Evolutionary conservation across 2,888 invertebrate genomes (phyloP), one percentile per base, ranked within the genome.

Genomic region (Meliscaeva auricollis): DNA sequence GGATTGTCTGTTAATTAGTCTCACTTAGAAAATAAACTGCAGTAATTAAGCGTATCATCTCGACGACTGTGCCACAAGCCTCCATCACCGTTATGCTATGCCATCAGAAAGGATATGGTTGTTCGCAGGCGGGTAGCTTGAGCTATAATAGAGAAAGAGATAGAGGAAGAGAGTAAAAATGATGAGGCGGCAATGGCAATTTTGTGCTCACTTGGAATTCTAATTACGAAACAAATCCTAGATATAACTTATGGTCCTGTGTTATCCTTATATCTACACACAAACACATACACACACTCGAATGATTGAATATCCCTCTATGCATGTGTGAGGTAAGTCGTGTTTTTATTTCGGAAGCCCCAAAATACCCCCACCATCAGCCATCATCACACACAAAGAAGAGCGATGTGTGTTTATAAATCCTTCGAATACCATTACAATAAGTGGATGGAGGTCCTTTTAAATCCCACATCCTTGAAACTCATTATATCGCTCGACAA

Each of bases 21-120:
- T 90, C 91, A 91, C 91, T 91, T 91, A 91, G 91, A 91, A 91
- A 91, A 91, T 91, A 91, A 91, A 91, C 91, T 90, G 91, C 90
- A 91, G 91, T 90, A 91, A 91, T 91, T 91, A 91, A 91, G 90
- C 88, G 89, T 87, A 87, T 87, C 88, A 87, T 89, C 88, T 87
- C 85, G 74, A 85, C 66, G 87, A 78, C 78, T 77, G 87, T 89
- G 83, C 76, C 84, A 77, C 84, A 76, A 77, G 83, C 87, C 87
- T 84, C 76, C 87, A 73, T 54, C 62, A 62, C 56, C 32, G 56
- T 20, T 32, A 66, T 26, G 44, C 22, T 17, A 15, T 52, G 26
- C 13, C 20, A 69, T 38, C 20, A 30, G 9, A 2, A 13, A n/a
- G n/a, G n/a, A 56, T 32, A 60, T 3, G 20, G 58, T 5, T 1